phyloP scores from a whole-genome alignment of 2,888 invertebrate genomes.

The Pyrocoelia pectoralis region DNA sequence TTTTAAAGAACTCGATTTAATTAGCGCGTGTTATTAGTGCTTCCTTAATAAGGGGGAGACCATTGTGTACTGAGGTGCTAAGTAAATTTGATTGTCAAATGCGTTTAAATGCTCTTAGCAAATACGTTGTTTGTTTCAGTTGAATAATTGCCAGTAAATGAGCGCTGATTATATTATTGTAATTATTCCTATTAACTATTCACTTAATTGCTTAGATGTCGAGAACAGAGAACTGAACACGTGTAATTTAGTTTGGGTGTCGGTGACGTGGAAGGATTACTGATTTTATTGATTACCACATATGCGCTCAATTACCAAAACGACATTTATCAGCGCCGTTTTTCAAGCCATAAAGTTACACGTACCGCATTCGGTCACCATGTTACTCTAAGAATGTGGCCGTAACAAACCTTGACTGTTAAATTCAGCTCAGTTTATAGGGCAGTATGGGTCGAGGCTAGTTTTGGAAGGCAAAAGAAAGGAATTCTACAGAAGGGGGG shows the following conservation, averaged over 20 bases:
- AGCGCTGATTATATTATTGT: slow-evolving; percentile 10
- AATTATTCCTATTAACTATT: slow-evolving; percentile 12
- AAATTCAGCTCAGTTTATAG: too few relatives aligned
- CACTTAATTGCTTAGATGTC: slow-evolving; percentile 9
- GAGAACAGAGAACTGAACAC: slow-evolving; percentile 10
- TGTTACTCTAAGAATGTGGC: too few relatives aligned
- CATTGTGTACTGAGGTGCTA: neutral
- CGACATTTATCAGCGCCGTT: too few relatives aligned
- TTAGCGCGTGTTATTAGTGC: neutral
- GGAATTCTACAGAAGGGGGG: too few relatives aligned
- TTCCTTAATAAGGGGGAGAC: neutral
- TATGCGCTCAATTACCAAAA: neutral
- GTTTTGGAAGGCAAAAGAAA: too few relatives aligned
- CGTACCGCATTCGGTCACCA: too few relatives aligned
- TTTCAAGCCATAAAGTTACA: too few relatives aligned
- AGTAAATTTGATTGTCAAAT: slow-evolving; percentile 4
- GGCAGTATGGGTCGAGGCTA: too few relatives aligned
- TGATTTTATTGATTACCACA: neutral
- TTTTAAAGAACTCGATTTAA: too few relatives aligned
- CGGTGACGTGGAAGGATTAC: neutral
- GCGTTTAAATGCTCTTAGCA: neutral
- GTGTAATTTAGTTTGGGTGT: slow-evolving; percentile 1
- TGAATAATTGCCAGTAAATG: slow-evolving; percentile 9
- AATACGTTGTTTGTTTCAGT: slow-evolving; percentile 1
- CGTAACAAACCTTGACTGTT: too few relatives aligned